Evolutionary conservation across 2,888 invertebrate species (phyloP).

Genomic region (Amitus sp.): DNA sequence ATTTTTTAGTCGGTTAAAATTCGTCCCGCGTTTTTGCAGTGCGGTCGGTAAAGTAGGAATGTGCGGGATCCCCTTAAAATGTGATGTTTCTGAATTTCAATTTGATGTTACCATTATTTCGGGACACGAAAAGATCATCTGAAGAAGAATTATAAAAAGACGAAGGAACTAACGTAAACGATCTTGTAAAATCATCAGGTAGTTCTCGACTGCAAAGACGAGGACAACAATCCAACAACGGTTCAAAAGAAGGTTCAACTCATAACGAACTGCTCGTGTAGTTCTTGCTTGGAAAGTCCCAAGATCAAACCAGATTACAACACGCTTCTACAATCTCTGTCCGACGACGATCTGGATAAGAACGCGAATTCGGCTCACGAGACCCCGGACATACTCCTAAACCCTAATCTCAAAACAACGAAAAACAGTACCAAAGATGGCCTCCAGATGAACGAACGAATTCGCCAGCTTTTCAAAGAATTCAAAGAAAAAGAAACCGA

Average conservation of each 20-base stretch:
- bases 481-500: slow-evolving; percentile 49
- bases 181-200: slow-evolving; percentile 65
- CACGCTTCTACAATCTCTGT: slow-evolving; percentile 54
- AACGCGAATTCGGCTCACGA: slow-evolving; percentile 57
- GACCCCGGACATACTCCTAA: slow-evolving; percentile 61
- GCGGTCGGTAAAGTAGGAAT: too few relatives aligned
- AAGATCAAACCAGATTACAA: slow-evolving; percentile 61
- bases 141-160: background rate
- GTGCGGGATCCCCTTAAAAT: too few relatives aligned
- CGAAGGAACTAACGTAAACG: too few relatives aligned
- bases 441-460: slow-evolving; percentile 65
- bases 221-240: slow-evolving; percentile 67
- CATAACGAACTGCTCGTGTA: slow-evolving; percentile 75
- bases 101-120: too few relatives aligned
- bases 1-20: too few relatives aligned
- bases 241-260: slow-evolving; percentile 73
- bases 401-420: slow-evolving; percentile 55
- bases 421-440: slow-evolving; percentile 64
- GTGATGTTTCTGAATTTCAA: too few relatives aligned
- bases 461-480: slow-evolving; percentile 64
- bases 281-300: slow-evolving; percentile 69
- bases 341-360: slow-evolving; percentile 56
- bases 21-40: too few relatives aligned
- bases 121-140: too few relatives aligned
- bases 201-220: slow-evolving; percentile 70